Base-by-base conservation (phyloP, 2,888 invertebrate genomes). In the Sinodicranocentrus sp. region DNA sequence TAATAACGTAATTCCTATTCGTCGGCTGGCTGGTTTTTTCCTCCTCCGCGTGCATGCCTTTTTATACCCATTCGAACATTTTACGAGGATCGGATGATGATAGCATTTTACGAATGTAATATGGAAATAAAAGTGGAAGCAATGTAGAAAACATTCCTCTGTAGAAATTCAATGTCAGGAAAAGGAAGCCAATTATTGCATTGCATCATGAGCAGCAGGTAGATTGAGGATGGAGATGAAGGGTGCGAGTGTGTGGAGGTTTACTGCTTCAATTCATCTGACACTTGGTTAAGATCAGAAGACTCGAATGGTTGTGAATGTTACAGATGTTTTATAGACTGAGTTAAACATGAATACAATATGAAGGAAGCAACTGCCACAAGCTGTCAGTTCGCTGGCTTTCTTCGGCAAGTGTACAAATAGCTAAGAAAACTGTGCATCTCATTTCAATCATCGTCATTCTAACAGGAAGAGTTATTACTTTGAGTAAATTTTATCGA, bases 91-190 rank as follows among this genome's bases (percentile, higher is more conserved):
- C 8, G 19, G 68, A 6, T 48, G 26, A 8, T 68, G 48, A 48
- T 44, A 57, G 21, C 19, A 21, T 19, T 39, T 39, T 5, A 17
- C n/a, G n/a, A n/a, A n/a, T n/a, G n/a, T n/a, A 59, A 52, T 52
- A 70, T 52, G 70, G 70, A 70, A 70, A 52, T 52, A 52, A 48
- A 57, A 33, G 57, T 71, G 71, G 57, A 54, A 33, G 71, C 28
- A 25, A 39, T 39, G 13, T 13, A 39, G 39, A 13, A 39, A 39
- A 8, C 13, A 39, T 5, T 5, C 5, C 13, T 5, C 39, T 19
- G 25, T 33, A 19, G 15, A 33, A 33, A 71, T 54, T 71, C 71
- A 71, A 71, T 71, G 71, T 71, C 57, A 71, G 71, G 71, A 71
- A 71, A 39, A 33, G 23, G 71, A 54, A 25, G 39, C 28, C 52